These are phyloP conservation scores for Magallana gigas DNA, from an alignment of 1,140 invertebrate species.

Conservation along the genomic window DNA sequence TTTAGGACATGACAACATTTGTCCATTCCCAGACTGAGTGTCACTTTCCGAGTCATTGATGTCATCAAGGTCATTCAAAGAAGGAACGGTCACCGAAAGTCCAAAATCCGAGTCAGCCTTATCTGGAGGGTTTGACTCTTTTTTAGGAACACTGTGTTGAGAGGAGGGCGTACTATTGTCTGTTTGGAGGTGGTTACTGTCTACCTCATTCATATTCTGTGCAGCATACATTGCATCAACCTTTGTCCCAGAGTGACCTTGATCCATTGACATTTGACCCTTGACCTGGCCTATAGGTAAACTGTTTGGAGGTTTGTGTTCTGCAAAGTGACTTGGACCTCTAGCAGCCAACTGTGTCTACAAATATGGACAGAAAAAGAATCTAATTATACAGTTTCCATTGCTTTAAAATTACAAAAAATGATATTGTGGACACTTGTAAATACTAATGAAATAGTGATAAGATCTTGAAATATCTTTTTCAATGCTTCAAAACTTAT, in stretches of 20 bases:
- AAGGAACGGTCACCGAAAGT: conserved; percentile 5
- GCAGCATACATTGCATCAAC: background rate
- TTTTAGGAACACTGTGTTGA: conserved; percentile 7
- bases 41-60: background rate
- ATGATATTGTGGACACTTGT: too few species aligned
- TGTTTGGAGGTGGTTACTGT: background rate
- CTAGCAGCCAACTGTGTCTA: conserved; percentile 36
- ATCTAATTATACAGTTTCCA: background rate
- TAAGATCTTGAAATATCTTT: too few species aligned
- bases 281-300: background rate
- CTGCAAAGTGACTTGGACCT: conserved; percentile 7
- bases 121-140: background rate
- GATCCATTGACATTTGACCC: background rate
- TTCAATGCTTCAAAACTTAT: too few species aligned
- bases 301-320: background rate
- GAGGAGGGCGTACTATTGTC: background rate
- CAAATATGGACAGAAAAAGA: background rate
- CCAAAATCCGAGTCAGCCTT: background rate
- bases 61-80: conserved; percentile 42
- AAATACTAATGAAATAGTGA: too few species aligned
- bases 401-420: background rate
- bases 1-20: conserved; percentile 37
- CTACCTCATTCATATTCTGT: conserved; percentile 7
- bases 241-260: background rate
- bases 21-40: background rate